Evolutionary conservation across 2,888 invertebrate genomes (phyloP).

Genomic region (Scotopteryx bipunctaria): DNA sequence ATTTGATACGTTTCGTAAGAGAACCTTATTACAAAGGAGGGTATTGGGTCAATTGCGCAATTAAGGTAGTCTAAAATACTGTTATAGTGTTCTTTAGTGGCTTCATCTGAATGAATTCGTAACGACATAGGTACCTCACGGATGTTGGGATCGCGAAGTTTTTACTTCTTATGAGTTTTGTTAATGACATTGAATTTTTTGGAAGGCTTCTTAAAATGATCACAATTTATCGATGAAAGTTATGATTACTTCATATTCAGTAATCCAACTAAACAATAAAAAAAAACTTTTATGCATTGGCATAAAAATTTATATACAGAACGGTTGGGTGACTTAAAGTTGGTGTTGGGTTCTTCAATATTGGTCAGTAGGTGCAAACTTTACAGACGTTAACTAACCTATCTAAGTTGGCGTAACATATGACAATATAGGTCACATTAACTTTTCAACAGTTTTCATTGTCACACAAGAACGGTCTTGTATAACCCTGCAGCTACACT

Average conservation of each 20-base stretch:
- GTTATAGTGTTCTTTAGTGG: conserved; percentile 29
- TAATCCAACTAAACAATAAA: too few species aligned
- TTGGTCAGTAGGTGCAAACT: too few species aligned
- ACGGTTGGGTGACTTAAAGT: too few species aligned
- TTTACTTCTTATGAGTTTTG: conserved; percentile 3
- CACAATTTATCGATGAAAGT: background rate
- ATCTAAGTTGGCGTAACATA: too few species aligned
- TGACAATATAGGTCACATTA: too few species aligned
- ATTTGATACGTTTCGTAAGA: conserved; percentile 56
- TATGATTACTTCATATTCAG: background rate
- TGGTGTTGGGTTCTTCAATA: too few species aligned
- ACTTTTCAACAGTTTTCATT: too few species aligned
- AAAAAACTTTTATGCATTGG: too few species aligned
- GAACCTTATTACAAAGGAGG: conserved; percentile 31
- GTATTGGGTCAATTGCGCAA: conserved; percentile 30
- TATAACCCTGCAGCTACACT: too few species aligned
- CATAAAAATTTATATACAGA: too few species aligned
- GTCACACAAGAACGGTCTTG: too few species aligned
- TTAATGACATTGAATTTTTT: background rate
- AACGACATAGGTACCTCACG: conserved; percentile 4
- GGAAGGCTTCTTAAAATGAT: background rate
- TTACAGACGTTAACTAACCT: too few species aligned
- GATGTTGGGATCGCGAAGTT: conserved; percentile 4
- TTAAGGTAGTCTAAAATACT: conserved; percentile 31
- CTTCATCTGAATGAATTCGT: conserved; percentile 25